Evolutionary conservation across 2,113 vertebrate genomes (phyloP).

Genomic region (Phoenicopterus ruber): DNA sequence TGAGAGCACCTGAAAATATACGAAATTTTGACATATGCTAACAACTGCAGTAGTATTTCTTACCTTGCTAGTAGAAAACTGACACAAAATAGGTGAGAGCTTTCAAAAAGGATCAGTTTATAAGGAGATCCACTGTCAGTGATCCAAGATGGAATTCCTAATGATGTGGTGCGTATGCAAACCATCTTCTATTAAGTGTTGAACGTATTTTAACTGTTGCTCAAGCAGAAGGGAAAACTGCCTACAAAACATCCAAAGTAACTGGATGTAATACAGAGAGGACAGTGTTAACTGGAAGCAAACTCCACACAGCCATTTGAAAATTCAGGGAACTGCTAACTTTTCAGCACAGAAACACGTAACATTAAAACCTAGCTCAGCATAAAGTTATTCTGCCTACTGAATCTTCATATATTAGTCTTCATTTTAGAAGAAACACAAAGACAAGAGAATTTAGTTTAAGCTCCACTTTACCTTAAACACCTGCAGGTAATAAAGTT

Average conservation of each 20-base stretch:
- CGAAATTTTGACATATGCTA: background rate
- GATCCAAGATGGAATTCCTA: background rate
- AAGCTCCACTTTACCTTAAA: background rate
- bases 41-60: background rate
- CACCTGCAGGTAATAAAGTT: background rate
- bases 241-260: background rate
- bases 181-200: background rate
- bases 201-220: background rate
- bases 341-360: background rate
- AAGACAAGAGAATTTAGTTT: background rate
- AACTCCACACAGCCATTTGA: background rate
- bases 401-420: background rate
- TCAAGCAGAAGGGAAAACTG: background rate
- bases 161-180: background rate
- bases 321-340: background rate
- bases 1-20: background rate
- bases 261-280: background rate
- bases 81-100: background rate
- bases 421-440: background rate
- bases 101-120: background rate
- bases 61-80: background rate
- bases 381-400: background rate
- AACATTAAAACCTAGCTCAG: background rate
- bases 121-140: background rate
- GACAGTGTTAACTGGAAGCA: background rate